Conservation (phyloP, 2,113 vertebrate genomes). For the Nestor notabilis region DNA sequence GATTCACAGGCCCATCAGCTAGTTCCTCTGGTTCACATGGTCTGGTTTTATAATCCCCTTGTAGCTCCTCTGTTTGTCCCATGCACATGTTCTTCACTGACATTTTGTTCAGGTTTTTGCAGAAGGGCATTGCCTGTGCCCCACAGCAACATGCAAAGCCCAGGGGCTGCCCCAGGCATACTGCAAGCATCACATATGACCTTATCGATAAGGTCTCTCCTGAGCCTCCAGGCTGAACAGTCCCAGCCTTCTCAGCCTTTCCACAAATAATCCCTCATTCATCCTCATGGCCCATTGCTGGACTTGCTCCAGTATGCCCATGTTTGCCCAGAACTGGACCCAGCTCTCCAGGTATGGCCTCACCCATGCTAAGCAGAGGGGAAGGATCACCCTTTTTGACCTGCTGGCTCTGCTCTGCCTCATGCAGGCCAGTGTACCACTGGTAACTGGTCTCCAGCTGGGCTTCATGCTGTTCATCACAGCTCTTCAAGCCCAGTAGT, state of each 20-base stretch:
- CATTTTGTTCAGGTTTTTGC: not conserved
- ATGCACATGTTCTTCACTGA: not conserved
- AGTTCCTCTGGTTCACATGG: not conserved
- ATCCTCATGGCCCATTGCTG: not conserved
- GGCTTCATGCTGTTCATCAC: not conserved
- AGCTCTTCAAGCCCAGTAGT: not conserved
- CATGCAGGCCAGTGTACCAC: not conserved
- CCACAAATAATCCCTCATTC: not conserved
- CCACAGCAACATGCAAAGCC: not conserved
- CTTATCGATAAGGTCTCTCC: not conserved
- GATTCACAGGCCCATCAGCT: not conserved
- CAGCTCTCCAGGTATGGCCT: not conserved
- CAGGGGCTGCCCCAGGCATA: not conserved
- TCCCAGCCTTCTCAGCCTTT: not conserved
- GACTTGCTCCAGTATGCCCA: not conserved
- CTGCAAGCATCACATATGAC: not conserved
- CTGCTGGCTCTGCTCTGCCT: not conserved
- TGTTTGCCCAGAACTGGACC: not conserved
- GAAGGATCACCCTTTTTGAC: accelerated
- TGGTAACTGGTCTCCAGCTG: not conserved
- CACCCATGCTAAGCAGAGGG: not conserved
- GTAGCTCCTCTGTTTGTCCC: not conserved
- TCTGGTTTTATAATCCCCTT: not conserved
- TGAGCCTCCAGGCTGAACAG: not conserved
- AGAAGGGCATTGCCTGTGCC: not conserved